Percentiles rank a stretch among this genome's conserved stretches.
Evolutionary conservation across 2,797 vertebrate genomes (phyloP).

Genomic region (Bovichtus diacanthus): DNA sequence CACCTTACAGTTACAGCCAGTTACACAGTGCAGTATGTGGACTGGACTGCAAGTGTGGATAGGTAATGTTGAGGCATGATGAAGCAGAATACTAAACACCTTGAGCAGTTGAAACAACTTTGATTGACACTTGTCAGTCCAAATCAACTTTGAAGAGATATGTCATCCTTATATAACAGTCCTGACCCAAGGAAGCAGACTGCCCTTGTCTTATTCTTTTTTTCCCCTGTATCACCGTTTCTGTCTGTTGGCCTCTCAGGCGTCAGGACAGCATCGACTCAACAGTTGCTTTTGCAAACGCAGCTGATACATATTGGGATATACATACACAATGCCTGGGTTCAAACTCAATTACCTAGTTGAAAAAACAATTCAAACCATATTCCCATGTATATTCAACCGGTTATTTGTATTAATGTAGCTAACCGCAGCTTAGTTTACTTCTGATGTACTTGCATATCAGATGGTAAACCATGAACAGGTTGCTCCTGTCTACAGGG

Average conservation of each 20-base stretch:
- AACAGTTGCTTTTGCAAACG: neutral
- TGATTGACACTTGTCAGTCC: constrained; percentile 18
- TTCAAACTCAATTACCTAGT: neutral
- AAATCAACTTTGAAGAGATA: constrained; percentile 32
- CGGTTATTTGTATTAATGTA: neutral
- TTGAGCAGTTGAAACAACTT: constrained; percentile 9
- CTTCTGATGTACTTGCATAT: neutral
- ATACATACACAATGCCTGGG: neutral
- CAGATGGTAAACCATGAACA: neutral
- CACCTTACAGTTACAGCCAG: neutral
- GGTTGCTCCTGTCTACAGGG: neutral
- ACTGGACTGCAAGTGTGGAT: neutral
- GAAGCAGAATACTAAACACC: constrained; percentile 9
- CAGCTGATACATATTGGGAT: neutral
- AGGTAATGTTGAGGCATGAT: neutral
- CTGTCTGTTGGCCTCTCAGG: constrained; percentile 1
- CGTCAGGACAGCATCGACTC: neutral
- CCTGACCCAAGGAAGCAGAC: constrained; percentile 31
- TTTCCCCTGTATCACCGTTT: neutral
- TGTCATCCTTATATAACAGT: constrained; percentile 44
- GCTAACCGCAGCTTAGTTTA: neutral
- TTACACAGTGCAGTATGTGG: neutral
- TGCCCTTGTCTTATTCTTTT: constrained; percentile 24
- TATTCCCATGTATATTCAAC: neutral
- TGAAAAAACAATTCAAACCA: neutral